A percentile compares a stretch with the other conserved stretches of the same genome.
phyloP scores from a whole-genome alignment of 2,113 vertebrate species.

The Corynorhinus townsendii region DNA sequence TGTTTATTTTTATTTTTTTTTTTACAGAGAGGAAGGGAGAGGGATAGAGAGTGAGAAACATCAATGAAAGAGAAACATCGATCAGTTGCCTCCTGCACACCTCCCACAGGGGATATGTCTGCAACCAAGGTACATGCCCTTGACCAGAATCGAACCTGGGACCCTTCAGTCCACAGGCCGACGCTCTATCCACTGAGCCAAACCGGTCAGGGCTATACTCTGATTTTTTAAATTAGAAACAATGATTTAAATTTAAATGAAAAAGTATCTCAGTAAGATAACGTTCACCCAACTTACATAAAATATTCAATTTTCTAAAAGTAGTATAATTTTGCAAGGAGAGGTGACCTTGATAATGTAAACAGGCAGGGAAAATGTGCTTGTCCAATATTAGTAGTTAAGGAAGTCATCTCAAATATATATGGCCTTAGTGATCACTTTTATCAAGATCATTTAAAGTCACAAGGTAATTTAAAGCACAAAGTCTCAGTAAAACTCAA shows the following conservation, averaged over 20 bases:
- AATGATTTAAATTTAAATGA: not conserved
- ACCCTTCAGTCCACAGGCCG: no score
- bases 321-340: not conserved
- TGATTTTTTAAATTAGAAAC: not conserved
- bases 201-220: not conserved
- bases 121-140: no score
- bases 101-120: no score
- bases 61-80: no score
- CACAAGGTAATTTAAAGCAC: not conserved
- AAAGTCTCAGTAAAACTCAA: not conserved
- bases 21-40: no score
- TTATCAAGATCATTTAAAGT: conserved; percentile 16
- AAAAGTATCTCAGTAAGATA: not conserved
- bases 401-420: not conserved
- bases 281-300: not conserved
- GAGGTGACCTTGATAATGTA: not conserved
- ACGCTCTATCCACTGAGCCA: no score
- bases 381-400: not conserved
- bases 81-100: no score
- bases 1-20: no score
- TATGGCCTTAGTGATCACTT: not conserved
- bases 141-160: no score
- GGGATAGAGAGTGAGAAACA: no score
- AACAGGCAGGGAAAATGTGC: not conserved
- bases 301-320: not conserved